Evolutionary conservation across 2,797 vertebrate genomes (phyloP).

Genomic region (Myotis findleyi): DNA sequence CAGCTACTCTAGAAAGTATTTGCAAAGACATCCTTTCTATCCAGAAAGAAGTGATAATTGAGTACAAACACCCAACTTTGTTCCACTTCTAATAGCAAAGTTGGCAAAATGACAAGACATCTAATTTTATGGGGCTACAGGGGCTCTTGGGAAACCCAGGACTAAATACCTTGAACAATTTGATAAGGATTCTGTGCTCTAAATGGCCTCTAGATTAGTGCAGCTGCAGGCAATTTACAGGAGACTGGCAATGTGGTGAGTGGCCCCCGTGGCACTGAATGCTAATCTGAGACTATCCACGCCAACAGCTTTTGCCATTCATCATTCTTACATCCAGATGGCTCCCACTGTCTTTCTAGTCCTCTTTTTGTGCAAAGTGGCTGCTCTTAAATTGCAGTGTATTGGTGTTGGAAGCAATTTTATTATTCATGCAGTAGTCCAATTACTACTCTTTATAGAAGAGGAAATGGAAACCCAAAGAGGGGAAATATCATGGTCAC

Average conservation of each 20-base stretch:
- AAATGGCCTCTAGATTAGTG: neutral
- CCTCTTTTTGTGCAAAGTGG: constrained; percentile 66
- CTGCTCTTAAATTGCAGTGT: constrained; percentile 60
- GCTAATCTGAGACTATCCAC: constrained; percentile 19
- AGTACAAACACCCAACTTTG: constrained; percentile 6
- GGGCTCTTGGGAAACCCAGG: constrained; percentile 42
- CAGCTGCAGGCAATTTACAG: constrained; percentile 72
- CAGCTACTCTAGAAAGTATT: constrained; percentile 34
- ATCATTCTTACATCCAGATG: constrained; percentile 71
- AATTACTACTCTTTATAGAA: constrained; percentile 67
- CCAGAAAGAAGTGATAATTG: constrained; percentile 33
- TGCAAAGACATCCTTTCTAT: neutral
- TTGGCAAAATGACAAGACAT: constrained; percentile 18
- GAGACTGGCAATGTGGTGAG: constrained; percentile 21
- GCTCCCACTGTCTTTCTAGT: constrained; percentile 69
- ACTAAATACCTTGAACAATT: constrained; percentile 40
- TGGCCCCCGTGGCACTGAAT: neutral
- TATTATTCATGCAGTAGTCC: constrained; percentile 67
- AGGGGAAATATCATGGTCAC: constrained; percentile 51
- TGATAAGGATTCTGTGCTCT: constrained; percentile 37
- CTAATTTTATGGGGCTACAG: neutral
- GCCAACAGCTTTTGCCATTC: constrained; percentile 58
- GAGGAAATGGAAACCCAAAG: constrained; percentile 69
- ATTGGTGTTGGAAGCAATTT: constrained; percentile 73
- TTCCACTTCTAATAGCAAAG: constrained; percentile 41